Evolutionary conservation across 23 tunicate species (phyloP), one percentile per base, ranked within the genome.

Genomic region (Ascidia mentula): DNA sequence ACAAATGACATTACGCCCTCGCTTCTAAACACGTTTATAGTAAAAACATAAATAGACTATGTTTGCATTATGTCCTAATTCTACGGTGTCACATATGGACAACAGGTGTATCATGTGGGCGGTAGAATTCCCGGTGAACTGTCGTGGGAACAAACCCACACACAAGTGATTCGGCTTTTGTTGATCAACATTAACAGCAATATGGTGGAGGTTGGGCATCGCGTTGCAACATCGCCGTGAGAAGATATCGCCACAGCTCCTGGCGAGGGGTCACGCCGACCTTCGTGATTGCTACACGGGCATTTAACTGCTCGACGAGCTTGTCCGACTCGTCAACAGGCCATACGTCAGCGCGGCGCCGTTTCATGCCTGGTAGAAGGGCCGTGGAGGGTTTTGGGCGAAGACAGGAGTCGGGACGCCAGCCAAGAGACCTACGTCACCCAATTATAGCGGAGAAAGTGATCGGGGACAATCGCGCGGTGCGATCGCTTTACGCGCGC

Each of bases 371-470:
- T 53, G 65, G 65, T 53, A 26, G 65, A 53, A 28, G 65, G 4
- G 65, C 13, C 65, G 2, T n/a, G n/a, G 65, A 28, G 65, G 65
- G 15, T 53, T 28, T 53, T 20, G 65, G 24, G 13, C 24, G n/a
- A n/a, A n/a, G 65, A 53, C 65, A 53, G 65, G 65, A 53, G 65
- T 53, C 28, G 65, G 65, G 65, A 53, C 65, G 65, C 65, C 65
- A 6, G 13, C 65, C 28, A 3, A 53, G 4, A 6, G 65, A 53
- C 53, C 15, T 42, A 42, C 65, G 65, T 53, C 65, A 53, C 65
- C 22, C 7, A 53, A 53, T 53, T 1, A 53, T 5, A 53, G 24
- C 65, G 65, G 65, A 53, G 65, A 53, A 53, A 53, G 65, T 53
- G 65, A 53, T 53, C 65, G 24, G 53, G 28, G 1, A 53, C 22